Percentiles rank a stretch among this genome's conserved stretches.
phyloP scores from a whole-genome alignment of 2,113 vertebrate genomes.

The Muntiacus muntjak region DNA sequence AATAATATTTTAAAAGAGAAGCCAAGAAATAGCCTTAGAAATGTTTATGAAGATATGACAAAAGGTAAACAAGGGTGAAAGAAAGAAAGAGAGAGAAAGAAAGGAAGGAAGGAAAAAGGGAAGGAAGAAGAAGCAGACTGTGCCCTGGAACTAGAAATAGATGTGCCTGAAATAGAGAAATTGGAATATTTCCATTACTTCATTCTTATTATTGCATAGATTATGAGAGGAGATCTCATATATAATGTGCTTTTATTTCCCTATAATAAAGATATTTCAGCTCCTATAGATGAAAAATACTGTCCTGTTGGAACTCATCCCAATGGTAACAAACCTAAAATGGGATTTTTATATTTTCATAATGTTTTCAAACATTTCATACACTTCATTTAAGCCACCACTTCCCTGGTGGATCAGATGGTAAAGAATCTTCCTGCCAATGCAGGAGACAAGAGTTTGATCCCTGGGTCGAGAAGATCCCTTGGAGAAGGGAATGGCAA shows the following conservation, averaged over 20 bases:
- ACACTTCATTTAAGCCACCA: not conserved
- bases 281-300: not conserved
- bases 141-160: not conserved
- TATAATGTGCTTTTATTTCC: not conserved
- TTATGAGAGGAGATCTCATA: not conserved
- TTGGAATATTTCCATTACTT: not conserved
- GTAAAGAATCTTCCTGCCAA: not conserved
- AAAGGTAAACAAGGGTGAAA: not conserved
- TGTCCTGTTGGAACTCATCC: not conserved
- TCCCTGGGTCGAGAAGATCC: not conserved
- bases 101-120: not conserved
- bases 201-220: not conserved
- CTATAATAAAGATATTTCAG: not conserved
- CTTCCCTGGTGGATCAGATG: not conserved
- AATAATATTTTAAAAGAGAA: constrained; percentile 41
- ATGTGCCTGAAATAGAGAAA: not conserved
- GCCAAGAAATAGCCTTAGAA: not conserved
- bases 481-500: not conserved
- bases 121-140: not conserved
- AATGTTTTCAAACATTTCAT: not conserved
- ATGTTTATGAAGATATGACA: not conserved
- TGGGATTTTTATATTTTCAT: not conserved
- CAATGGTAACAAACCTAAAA: not conserved
- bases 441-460: not conserved
- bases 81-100: not conserved